Conservation (phyloP, 2,888 invertebrate genomes). For the Onchidella celtica region DNA sequence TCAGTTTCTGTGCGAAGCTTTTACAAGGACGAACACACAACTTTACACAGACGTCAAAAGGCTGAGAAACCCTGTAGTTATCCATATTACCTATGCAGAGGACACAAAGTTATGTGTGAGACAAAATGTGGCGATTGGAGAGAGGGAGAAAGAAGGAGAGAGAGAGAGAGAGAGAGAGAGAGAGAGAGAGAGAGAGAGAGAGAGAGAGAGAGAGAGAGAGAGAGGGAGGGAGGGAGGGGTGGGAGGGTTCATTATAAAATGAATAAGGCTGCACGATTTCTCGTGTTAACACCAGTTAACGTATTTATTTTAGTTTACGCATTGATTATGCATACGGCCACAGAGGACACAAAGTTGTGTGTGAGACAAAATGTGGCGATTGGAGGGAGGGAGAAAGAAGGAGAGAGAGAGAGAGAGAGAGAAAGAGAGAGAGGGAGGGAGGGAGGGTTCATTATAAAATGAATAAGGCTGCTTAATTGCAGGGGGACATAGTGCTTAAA, state of each 20-base stretch:
- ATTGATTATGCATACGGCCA: no score
- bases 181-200: not conserved
- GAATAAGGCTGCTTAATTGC: no score
- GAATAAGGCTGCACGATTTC: no score
- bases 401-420: conserved; percentile 11
- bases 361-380: not conserved
- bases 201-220: conserved; percentile 14
- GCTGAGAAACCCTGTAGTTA: no score
- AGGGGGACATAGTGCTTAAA: no score
- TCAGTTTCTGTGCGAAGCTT: no score
- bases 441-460: not conserved
- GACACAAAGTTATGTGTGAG: not conserved
- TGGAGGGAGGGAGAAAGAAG: not conserved
- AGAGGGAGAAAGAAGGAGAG: not conserved
- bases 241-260: not conserved
- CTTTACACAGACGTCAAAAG: no score
- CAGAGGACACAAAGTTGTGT: no score
- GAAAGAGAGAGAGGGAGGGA: conserved; percentile 8
- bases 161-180: not conserved
- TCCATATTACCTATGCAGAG: no score
- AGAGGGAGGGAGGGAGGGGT: not conserved
- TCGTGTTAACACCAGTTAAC: no score
- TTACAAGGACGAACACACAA: no score
- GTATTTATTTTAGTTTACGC: no score
- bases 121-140: not conserved